Evolutionary conservation across 92 coral and sea anemone genomes (phyloP).

Genomic region (Palythoa grandiflora): DNA sequence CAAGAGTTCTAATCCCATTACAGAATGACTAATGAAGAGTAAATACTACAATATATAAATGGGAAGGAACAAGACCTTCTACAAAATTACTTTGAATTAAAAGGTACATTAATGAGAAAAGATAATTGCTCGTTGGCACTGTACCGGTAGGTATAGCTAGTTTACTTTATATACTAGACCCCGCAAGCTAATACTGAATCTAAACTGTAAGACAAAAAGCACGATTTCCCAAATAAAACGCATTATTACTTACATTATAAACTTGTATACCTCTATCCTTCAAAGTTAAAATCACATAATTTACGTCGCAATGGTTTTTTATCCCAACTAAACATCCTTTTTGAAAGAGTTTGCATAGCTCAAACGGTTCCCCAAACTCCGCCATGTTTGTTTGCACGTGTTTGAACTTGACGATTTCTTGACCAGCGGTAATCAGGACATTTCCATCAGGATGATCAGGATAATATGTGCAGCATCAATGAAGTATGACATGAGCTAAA

Average conservation of each 20-base stretch:
- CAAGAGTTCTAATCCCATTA: too few relatives aligned
- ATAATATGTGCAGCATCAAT: background rate
- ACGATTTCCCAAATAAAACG: background rate
- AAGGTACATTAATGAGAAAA: too few relatives aligned
- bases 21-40: too few relatives aligned
- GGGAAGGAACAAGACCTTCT: too few relatives aligned
- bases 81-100: too few relatives aligned
- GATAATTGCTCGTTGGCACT: too few relatives aligned
- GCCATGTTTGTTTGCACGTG: conserved; percentile 92
- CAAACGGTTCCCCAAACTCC: conserved; percentile 80
- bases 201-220: too few relatives aligned
- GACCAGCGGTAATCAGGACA: background rate
- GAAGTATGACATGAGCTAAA: background rate
- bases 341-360: conserved; percentile 76
- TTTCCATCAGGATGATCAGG: background rate
- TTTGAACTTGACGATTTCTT: conserved; percentile 28
- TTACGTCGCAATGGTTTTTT: conserved; percentile 71
- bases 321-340: conserved; percentile 82
- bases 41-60: too few relatives aligned
- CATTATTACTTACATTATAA: conserved; percentile 81
- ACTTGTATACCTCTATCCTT: conserved; percentile 88
- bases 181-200: too few relatives aligned
- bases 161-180: too few relatives aligned
- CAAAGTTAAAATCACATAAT: conserved; percentile 83
- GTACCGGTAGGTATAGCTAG: too few relatives aligned